phyloP scores from a whole-genome alignment of 2,797 vertebrate genomes.

The Rachycentron canadum region DNA sequence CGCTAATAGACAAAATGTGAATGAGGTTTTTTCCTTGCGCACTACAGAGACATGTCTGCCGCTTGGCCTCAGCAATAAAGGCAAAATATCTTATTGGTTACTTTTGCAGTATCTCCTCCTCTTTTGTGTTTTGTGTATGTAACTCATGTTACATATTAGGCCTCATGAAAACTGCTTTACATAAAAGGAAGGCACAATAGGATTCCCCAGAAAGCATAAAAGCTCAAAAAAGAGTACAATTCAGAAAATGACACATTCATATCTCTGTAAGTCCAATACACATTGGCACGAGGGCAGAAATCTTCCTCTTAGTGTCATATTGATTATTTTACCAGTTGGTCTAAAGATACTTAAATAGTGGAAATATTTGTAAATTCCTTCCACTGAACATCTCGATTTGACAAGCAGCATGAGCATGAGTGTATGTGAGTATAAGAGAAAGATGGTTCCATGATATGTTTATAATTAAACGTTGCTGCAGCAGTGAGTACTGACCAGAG shows the following conservation, averaged over 20 bases:
- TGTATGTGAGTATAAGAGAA: constrained; percentile 6
- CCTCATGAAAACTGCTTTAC: too few species aligned
- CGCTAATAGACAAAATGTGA: neutral
- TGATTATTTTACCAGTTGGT: constrained; percentile 76
- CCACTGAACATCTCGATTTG: constrained; percentile 74
- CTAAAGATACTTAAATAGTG: constrained; percentile 20
- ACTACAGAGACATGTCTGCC: neutral
- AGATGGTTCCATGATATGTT: constrained; percentile 54
- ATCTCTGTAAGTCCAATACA: neutral
- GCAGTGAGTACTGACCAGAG: constrained; percentile 54
- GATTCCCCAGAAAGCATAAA: neutral
- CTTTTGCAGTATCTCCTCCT: neutral
- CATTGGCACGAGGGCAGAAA: neutral
- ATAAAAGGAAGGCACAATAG: neutral
- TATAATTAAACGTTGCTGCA: constrained; percentile 56
- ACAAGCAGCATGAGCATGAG: constrained; percentile 17
- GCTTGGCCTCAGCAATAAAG: neutral
- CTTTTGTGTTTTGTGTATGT: neutral
- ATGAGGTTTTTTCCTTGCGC: neutral
- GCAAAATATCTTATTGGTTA: neutral
- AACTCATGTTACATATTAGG: neutral
- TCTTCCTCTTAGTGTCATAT: neutral
- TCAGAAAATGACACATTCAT: neutral
- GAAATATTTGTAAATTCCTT: neutral
- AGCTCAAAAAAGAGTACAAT: too few species aligned